These are phyloP conservation scores for Henricia sp. DNA, from an alignment of 53 echinoderm and acorn worm genomes.

Conservation along the genomic window DNA sequence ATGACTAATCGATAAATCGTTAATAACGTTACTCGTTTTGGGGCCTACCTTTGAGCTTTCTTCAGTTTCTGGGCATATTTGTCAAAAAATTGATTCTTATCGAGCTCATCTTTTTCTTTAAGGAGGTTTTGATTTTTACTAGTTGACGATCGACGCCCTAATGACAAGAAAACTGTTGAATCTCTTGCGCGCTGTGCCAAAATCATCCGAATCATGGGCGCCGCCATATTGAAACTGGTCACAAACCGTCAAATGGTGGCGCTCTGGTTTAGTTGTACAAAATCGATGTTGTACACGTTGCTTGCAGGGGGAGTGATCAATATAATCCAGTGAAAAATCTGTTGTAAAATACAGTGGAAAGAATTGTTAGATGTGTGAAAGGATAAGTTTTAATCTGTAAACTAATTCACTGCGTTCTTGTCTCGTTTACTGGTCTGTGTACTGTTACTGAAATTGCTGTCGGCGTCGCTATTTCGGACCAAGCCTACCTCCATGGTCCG, in stretches of 20 bases:
- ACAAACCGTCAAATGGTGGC: conserved; percentile 2
- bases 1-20: too few species aligned
- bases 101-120: conserved; percentile 51
- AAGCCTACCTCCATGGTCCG: too few species aligned
- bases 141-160: conserved; percentile 51
- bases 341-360: neutral
- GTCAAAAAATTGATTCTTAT: conserved; percentile 72
- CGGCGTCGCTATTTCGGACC: too few species aligned
- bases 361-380: neutral
- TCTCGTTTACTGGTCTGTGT: too few species aligned
- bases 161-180: conserved; percentile 18
- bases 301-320: neutral
- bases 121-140: neutral
- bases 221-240: conserved; percentile 70
- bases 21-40: neutral
- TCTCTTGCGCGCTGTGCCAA: conserved; percentile 56
- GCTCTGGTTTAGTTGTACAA: neutral
- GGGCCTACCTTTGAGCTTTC: conserved; percentile 74
- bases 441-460: too few species aligned
- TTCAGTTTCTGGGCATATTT: conserved; percentile 90
- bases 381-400: too few species aligned
- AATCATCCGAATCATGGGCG: conserved; percentile 69
- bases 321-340: too few species aligned
- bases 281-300: neutral
- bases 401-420: too few species aligned